Evolutionary conservation across 1,140 invertebrate species (phyloP).

Genomic region (Dufourea novaeangliae): DNA sequence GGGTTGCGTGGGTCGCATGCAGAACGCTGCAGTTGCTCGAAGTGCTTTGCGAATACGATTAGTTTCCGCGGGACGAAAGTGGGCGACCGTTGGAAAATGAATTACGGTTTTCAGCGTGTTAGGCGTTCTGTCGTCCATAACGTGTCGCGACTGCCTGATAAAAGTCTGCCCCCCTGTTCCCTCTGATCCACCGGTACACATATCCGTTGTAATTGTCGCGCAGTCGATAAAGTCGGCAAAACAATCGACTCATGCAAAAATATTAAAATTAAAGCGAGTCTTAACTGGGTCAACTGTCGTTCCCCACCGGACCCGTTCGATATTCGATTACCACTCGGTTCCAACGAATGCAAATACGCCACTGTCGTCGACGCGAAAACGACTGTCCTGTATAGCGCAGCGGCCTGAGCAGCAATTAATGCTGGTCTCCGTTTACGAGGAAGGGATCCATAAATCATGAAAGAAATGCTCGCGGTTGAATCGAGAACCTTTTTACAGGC

Average conservation of each 20-base stretch:
- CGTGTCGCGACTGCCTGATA: background rate
- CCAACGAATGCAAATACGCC: slow-evolving; percentile 18
- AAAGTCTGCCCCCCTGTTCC: no score
- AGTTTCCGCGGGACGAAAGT: slow-evolving; percentile 16
- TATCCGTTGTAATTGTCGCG: no score
- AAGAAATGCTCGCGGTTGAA: background rate
- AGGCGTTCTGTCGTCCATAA: background rate
- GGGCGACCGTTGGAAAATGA: slow-evolving; percentile 18
- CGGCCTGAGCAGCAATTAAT: background rate
- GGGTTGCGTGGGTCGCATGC: background rate
- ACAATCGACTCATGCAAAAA: slow-evolving; percentile 15
- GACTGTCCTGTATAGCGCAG: background rate
- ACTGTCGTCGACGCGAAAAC: background rate
- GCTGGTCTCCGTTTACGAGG: background rate
- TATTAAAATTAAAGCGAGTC: slow-evolving; percentile 21
- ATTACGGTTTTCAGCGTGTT: slow-evolving; percentile 8
- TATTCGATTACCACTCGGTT: background rate
- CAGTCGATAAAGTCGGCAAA: background rate
- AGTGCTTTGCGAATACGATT: slow-evolving; percentile 8
- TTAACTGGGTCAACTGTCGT: slow-evolving; percentile 18
- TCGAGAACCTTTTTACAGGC: background rate
- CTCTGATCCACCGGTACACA: no score
- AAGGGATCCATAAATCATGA: background rate
- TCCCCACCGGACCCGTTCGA: slow-evolving; percentile 12
- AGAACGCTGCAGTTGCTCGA: background rate